Evolutionary conservation across 92 coral and sea anemone genomes (phyloP).

Genomic region (Palythoa grandis): DNA sequence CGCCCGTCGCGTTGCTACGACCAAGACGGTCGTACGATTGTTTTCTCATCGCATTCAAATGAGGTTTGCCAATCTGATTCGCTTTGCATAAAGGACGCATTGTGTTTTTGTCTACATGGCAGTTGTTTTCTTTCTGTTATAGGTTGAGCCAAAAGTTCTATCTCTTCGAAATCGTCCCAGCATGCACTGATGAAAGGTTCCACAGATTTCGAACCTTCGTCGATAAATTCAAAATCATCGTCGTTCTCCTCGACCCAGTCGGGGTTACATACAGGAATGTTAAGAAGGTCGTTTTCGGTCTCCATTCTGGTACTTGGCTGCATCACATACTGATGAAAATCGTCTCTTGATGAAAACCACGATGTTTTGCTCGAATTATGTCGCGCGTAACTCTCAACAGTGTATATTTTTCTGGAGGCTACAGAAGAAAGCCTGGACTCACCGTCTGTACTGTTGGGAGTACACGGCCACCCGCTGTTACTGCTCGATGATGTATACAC

Average conservation of each 20-base stretch:
- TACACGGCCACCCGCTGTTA: not conserved
- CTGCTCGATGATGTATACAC: slow-evolving; percentile 27
- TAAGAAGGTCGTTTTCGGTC: not conserved
- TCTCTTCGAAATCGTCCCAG: slow-evolving; percentile 42
- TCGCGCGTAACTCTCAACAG: not conserved
- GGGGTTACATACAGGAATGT: not conserved
- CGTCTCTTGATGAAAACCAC: not conserved
- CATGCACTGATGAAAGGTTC: slow-evolving; percentile 32
- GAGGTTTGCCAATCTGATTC: not conserved
- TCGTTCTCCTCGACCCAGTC: not conserved
- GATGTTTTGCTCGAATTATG: not conserved
- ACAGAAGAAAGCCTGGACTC: slow-evolving; percentile 1
- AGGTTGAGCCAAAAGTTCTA: slow-evolving; percentile 26
- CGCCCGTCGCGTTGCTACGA: not conserved
- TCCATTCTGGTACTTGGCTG: slow-evolving; percentile 21
- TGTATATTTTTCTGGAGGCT: slow-evolving; percentile 3
- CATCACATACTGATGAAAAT: slow-evolving; percentile 10
- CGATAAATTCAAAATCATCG: not conserved
- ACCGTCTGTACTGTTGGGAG: not conserved
- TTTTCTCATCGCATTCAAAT: not conserved
- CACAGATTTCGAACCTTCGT: not conserved
- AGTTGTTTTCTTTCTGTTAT: not conserved
- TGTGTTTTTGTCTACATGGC: not conserved
- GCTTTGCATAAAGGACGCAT: not conserved
- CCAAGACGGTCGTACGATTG: not conserved